phyloP scores from a whole-genome alignment of 2,113 vertebrate genomes.

The Nyctereutes procyonoides region DNA sequence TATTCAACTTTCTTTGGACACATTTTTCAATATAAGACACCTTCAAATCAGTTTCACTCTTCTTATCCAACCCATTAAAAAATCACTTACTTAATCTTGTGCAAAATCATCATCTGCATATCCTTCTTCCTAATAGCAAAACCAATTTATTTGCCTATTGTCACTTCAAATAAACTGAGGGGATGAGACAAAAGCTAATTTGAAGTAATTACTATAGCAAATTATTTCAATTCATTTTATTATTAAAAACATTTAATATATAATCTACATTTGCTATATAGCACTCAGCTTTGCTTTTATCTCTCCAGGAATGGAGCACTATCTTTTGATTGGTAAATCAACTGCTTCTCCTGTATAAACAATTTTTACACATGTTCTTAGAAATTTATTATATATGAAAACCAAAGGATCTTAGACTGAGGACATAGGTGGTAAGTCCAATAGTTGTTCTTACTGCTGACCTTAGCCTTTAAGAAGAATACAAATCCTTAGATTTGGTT shows the following conservation, averaged over 20 bases:
- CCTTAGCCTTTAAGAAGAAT: constrained; percentile 37
- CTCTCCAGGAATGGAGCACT: neutral
- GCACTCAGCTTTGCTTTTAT: neutral
- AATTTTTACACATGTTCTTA: neutral
- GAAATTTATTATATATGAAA: neutral
- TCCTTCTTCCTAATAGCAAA: constrained; percentile 20
- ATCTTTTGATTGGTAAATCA: neutral
- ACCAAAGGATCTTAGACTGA: neutral
- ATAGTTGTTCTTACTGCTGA: neutral
- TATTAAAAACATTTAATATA: neutral
- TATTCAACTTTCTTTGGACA: neutral
- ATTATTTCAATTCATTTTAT: neutral
- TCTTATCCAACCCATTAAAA: neutral
- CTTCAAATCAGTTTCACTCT: neutral
- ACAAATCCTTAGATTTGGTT: neutral
- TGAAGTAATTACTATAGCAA: neutral
- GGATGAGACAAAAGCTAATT: neutral
- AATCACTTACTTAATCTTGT: neutral
- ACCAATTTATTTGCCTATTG: neutral
- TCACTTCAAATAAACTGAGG: neutral
- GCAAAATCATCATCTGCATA: neutral
- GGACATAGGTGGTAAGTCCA: neutral
- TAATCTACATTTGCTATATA: neutral
- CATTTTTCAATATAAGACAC: neutral
- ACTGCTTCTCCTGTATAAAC: neutral